Percentiles rank a stretch among this genome's conserved stretches.
These are phyloP conservation scores for Tringa solitaria DNA, from an alignment of 2,113 vertebrate species.

Conservation along the genomic window DNA sequence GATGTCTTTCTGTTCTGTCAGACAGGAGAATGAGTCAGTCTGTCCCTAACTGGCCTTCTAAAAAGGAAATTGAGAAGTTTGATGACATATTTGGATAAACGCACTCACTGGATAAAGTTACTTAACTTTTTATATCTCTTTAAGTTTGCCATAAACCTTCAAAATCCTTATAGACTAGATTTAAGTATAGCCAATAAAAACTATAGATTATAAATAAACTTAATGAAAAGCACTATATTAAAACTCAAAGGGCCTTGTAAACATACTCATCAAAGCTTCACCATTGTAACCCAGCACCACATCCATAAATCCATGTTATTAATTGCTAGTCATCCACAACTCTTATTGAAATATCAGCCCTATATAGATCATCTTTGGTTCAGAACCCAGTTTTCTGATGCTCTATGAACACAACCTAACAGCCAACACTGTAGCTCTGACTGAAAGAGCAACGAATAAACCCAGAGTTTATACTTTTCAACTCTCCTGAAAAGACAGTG, in stretches of 20 bases:
- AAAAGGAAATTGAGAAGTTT: conserved; percentile 65
- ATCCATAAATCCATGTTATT: conserved; percentile 8
- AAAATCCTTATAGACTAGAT: conserved; percentile 59
- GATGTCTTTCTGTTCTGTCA: conserved; percentile 59
- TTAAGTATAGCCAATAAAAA: conserved; percentile 52
- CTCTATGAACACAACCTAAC: neutral
- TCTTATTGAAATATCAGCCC: conserved; percentile 29
- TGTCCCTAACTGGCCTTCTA: conserved; percentile 67
- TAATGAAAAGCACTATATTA: conserved; percentile 40
- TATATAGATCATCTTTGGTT: neutral
- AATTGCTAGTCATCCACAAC: conserved; percentile 3
- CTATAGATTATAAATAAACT: conserved; percentile 57
- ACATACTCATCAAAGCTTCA: neutral
- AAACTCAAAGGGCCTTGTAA: conserved; percentile 51
- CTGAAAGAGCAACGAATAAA: neutral
- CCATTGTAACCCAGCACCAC: neutral
- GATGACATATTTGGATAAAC: conserved; percentile 72
- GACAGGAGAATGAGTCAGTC: conserved; percentile 60
- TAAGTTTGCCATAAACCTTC: conserved; percentile 53
- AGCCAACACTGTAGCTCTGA: neutral
- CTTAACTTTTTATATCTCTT: conserved; percentile 56
- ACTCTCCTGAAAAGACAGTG: neutral
- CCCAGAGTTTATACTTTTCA: neutral
- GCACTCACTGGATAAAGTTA: conserved; percentile 63
- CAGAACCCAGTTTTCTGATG: conserved; percentile 24